Evolutionary conservation across 1,140 invertebrate genomes (phyloP).

Genomic region (Leptinotarsa defecta): DNA sequence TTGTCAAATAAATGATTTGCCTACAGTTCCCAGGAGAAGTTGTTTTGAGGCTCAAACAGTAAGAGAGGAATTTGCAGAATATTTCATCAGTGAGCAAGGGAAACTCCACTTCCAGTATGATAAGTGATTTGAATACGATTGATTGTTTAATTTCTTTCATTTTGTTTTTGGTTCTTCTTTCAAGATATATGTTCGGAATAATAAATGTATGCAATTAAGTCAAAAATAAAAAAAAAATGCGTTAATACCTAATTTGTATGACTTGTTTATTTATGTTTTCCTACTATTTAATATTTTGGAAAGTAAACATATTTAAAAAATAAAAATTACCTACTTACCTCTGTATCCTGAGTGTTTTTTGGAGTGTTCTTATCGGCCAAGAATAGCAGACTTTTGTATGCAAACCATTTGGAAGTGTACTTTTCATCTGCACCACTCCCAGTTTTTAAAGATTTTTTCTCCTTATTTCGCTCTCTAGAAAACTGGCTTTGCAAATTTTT

Average conservation of each 20-base stretch:
- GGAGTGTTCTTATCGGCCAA: slow-evolving; percentile 27
- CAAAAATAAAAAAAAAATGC: no score
- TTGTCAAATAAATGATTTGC: slow-evolving; percentile 23
- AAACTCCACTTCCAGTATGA: slow-evolving; percentile 36
- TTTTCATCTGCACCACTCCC: slow-evolving; percentile 24
- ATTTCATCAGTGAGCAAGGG: slow-evolving; percentile 33
- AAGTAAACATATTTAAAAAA: no score
- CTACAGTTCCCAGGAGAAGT: slow-evolving; percentile 35
- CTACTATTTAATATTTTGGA: no score
- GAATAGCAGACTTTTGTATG: slow-evolving; percentile 33
- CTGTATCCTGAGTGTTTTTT: slow-evolving; percentile 11
- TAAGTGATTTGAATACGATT: slow-evolving; percentile 17
- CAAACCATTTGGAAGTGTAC: slow-evolving; percentile 36
- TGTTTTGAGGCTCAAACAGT: slow-evolving; percentile 32
- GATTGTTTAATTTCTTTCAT: no score
- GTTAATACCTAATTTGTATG: no score
- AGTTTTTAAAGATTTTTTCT: slow-evolving; percentile 36
- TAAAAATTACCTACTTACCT: neutral
- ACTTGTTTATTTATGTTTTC: no score
- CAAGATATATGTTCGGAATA: no score
- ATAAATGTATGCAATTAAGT: no score
- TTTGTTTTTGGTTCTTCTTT: no score
- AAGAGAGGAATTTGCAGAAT: slow-evolving; percentile 40
- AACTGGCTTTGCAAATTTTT: slow-evolving; percentile 40
- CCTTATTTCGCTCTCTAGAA: slow-evolving; percentile 40